Evolutionary conservation across 2,797 vertebrate species (phyloP), one percentile per base, ranked within the genome.

Genomic region (Etheostoma nigrum): DNA sequence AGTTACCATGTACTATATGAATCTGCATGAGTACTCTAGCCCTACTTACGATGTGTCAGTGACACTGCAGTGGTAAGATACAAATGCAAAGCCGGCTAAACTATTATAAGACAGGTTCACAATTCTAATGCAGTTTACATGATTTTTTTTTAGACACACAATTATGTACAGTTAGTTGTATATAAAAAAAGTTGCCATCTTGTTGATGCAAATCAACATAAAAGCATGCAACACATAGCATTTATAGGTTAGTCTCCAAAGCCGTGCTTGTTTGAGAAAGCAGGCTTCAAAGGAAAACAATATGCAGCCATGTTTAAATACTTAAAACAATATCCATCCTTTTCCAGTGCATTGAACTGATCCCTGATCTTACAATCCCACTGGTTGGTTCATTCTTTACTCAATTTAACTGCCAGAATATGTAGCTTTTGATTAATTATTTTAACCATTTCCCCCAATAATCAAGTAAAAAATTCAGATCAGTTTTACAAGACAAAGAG

Each of bases 131-230:
- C 16, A 62, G 42, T 67, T 65, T 59, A 79, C 44, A 79, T 61
- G 5, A 54, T 53, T 61, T 67, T 23, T 23, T 30, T 78, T 65
- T 36, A 67, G 19, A 66, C 11, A 73, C 55, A 70, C 11, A 78
- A 42, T 55, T 73, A 84, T 78, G 59, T 77, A 88, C 81, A 84
- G 10, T 80, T 70, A 74, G 54, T 75, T 72, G 55, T 66, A 87
- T 76, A 78, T 87, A 84, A 74, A 79, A 27, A 78, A 86, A 90
- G 42, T 48, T 87, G 82, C 72, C 36, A 67, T 44, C 80, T 75
- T 83, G 71, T 87, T 85, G 68, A 90, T 78, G 48, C 16, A 89
- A 85, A 88, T 88, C 83, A 92, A 91, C 84, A 87, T 55, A 74
- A 80, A 82, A 80, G 61, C 64, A 64, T 72, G 71, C 86, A 90